Conservation (phyloP, 2,113 vertebrate species). For the Antennarius striatus region DNA sequence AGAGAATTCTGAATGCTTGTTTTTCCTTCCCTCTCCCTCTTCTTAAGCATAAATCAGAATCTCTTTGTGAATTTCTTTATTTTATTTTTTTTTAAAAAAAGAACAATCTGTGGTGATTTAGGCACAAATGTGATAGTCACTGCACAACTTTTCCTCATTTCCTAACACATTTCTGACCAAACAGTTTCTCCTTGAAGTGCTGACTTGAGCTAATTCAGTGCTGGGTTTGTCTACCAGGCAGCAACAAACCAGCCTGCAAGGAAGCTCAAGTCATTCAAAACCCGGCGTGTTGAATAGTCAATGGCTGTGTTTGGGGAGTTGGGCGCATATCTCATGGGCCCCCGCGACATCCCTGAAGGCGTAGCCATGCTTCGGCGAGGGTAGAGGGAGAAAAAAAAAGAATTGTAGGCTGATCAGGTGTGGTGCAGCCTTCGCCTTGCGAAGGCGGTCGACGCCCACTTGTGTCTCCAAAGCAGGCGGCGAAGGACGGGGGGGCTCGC, state of each 20-base stretch:
- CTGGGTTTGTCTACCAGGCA: slow-evolving; percentile 28
- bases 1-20: slow-evolving; percentile 59
- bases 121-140: too few species aligned
- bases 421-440: slow-evolving; percentile 12
- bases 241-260: slow-evolving; percentile 27
- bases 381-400: background rate
- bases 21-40: slow-evolving; percentile 32
- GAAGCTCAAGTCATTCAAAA: slow-evolving; percentile 61
- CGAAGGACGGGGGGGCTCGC: slow-evolving; percentile 5
- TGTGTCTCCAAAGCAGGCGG: slow-evolving; percentile 18
- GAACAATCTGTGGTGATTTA: too few species aligned
- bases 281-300: slow-evolving; percentile 44
- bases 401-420: background rate
- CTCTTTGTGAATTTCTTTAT: slow-evolving; percentile 5
- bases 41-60: slow-evolving; percentile 15
- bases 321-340: slow-evolving; percentile 28
- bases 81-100: background rate
- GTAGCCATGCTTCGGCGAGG: background rate
- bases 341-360: slow-evolving; percentile 13
- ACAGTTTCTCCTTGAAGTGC: background rate
- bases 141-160: too few species aligned
- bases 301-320: slow-evolving; percentile 36
- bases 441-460: slow-evolving; percentile 4
- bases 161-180: background rate
- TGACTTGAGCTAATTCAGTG: slow-evolving; percentile 25